Conservation (phyloP, 2,113 vertebrate species). For the Camelus dromedarius region DNA sequence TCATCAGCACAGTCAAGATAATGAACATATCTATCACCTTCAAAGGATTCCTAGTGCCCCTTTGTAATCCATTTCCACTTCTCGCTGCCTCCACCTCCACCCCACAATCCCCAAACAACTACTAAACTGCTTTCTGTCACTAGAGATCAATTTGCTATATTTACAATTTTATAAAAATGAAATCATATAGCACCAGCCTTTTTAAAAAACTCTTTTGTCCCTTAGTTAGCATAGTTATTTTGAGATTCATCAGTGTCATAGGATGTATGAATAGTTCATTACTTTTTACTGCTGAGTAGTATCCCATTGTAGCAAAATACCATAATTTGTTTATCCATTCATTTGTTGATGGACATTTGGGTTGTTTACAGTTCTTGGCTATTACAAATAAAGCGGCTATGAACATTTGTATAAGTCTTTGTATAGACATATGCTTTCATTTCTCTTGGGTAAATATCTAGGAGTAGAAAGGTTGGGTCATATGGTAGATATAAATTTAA, state of each 20-base stretch:
- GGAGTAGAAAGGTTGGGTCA: neutral
- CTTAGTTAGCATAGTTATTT: slow-evolving; percentile 21
- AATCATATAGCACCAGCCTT: neutral
- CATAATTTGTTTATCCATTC: neutral
- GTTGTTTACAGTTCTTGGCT: slow-evolving; percentile 16
- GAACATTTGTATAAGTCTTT: slow-evolving; percentile 32
- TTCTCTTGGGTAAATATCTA: slow-evolving; percentile 22
- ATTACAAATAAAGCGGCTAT: slow-evolving; percentile 43
- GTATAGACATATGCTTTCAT: slow-evolving; percentile 9
- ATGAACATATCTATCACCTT: neutral
- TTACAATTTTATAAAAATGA: slow-evolving; percentile 25
- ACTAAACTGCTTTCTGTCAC: neutral
- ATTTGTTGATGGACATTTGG: neutral
- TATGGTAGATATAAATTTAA: slow-evolving; percentile 16
- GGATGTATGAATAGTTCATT: slow-evolving; percentile 24
- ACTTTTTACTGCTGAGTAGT: slow-evolving; percentile 16
- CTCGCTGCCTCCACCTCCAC: neutral
- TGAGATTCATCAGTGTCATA: slow-evolving; percentile 24
- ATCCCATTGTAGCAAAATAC: neutral
- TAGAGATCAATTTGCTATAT: slow-evolving; percentile 31
- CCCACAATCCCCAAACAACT: neutral
- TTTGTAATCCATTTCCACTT: neutral
- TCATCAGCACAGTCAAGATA: neutral
- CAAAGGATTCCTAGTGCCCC: neutral
- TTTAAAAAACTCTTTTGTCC: neutral